Evolutionary conservation across 92 coral and sea anemone genomes (phyloP), one percentile per base, ranked within the genome.

Genomic region (Actinernus sp.): DNA sequence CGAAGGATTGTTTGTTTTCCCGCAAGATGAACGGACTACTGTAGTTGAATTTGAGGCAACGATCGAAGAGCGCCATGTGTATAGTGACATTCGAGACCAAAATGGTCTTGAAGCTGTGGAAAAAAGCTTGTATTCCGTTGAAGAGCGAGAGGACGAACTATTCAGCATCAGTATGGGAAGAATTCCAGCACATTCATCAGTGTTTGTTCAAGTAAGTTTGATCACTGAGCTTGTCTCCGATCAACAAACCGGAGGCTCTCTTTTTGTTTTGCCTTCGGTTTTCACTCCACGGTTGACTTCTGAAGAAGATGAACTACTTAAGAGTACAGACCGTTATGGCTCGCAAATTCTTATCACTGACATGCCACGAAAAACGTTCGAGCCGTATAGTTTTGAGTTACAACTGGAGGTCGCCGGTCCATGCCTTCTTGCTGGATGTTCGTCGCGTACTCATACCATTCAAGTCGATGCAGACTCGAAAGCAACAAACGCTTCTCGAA

Each of bases 381-480:
- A 86, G n/a, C 89, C 87, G 4, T 95, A 95, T 49, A 83, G 90
- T 21, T 95, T 95, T 50, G 97, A 95, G 24, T 80, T 95, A 23
- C 93, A 87, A 59, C 83, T 95, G 1, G 84, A 86, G 22, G 97
- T 89, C 0, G 82, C 87, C 25, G 91, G 91, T 37, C 96, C 99
- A 8, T 95, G 90, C 49, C 78, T 92, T 22, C 83, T 95, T 45
- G 99, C 99, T 23, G 99, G 99, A 2, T 95, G 99, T 68, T 76
- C 87, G 12, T 95, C 99, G 36, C 85, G 76, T 22, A 87, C 99
- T 20, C 99, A 95, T 61, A 97, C 99, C 6, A 95, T 95, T 23
- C 97, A 84, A 69, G 99, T 95, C 12, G 99, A 95, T 29, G 99
- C 99, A 0, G 99, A 95, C 27, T 79, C 89, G 9, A 67, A 86